Evolutionary conservation across 2,113 vertebrate genomes (phyloP), one percentile per base, ranked within the genome.

Genomic region (Cyanoderma ruficeps): DNA sequence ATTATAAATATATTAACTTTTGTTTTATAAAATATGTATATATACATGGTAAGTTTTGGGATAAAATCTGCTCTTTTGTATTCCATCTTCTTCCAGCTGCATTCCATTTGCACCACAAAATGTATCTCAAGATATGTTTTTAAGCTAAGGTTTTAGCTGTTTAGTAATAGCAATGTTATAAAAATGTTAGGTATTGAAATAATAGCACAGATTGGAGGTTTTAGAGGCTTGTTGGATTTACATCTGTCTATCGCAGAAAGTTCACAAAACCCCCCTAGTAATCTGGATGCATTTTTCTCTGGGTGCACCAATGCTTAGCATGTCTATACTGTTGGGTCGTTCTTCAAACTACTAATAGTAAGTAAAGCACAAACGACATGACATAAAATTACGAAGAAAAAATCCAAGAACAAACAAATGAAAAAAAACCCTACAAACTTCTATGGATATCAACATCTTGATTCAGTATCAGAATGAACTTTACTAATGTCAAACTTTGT

Each of bases 221-320:
- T 63, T 31, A 35, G 42, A 65, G 42, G 27, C 27, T 50, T 89
- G 39, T 41, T 67, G 63, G 50, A 74, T 88, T 57, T 65, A 13
- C 5, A 23, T 25, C 30, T 70, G 7, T 35, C 28, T 69, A 0
- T 30, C 49, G 16, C 21, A 74, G 63, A 35, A 80, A 57, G n/a
- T 49, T 80, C 39, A 27, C 56, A 72, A 83, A 75, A 44, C 21
- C 14, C 37, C 33, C 28, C 44, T 35, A 10, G 1, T 84, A 68
- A 55, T 24, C 16, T 46, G 46, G 52, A 52, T 35, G 35, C 1
- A 1, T 85, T 71, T 87, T 71, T 83, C 61, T 52, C 52, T 47
- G 30, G 33, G 16, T 75, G 27, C 10, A 3, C 5, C 0, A 0
- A 16, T 63, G 22, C 24, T 37, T 41, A 35, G 49, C 57, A 19